Percentiles rank a stretch among this genome's conserved stretches.
These are phyloP conservation scores for Drosophila chauvacae DNA, from an alignment of 1,140 invertebrate species.

Conservation along the genomic window DNA sequence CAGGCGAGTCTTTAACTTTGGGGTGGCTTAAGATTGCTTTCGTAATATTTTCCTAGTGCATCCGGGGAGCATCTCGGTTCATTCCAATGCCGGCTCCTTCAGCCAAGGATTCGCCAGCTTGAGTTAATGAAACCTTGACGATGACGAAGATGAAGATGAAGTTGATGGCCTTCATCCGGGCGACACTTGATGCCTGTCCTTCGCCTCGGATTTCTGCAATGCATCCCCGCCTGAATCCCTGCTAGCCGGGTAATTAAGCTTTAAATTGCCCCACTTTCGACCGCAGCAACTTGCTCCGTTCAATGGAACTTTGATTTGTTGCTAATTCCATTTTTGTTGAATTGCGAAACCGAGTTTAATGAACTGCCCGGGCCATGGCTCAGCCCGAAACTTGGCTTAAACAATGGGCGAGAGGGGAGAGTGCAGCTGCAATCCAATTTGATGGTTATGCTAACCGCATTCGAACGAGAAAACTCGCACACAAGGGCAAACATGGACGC, in stretches of 20 bases:
- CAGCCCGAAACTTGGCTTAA: slow-evolving; percentile 25
- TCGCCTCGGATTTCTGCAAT: slow-evolving; percentile 17
- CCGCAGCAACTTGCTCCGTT: slow-evolving; percentile 36
- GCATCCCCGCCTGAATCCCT: slow-evolving; percentile 8
- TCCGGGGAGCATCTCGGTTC: slow-evolving; percentile 41
- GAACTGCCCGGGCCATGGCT: slow-evolving; percentile 15
- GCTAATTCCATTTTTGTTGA: slow-evolving; percentile 55
- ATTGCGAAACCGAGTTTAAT: slow-evolving; percentile 35
- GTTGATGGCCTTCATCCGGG: slow-evolving; percentile 33
- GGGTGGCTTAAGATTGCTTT: slow-evolving; percentile 11
- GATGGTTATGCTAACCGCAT: slow-evolving; percentile 29
- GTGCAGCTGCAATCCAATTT: slow-evolving; percentile 24
- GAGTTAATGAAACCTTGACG: slow-evolving; percentile 68
- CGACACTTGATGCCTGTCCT: slow-evolving; percentile 41
- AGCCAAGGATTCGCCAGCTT: slow-evolving; percentile 17
- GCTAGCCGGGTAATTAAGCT: slow-evolving; percentile 55
- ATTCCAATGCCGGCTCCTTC: slow-evolving; percentile 22
- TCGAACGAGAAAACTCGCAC: slow-evolving; percentile 17
- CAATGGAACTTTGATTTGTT: slow-evolving; percentile 51
- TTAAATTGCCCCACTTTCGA: slow-evolving; percentile 30
- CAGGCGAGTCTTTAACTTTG: slow-evolving; percentile 18
- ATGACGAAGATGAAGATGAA: slow-evolving; percentile 38
- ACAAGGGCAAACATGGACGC: slow-evolving; percentile 18
- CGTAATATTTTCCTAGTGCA: slow-evolving; percentile 4
- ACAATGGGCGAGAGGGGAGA: not conserved